Evolutionary conservation across 2,113 vertebrate species (phyloP).

Genomic region (Amblyornis subalaris): DNA sequence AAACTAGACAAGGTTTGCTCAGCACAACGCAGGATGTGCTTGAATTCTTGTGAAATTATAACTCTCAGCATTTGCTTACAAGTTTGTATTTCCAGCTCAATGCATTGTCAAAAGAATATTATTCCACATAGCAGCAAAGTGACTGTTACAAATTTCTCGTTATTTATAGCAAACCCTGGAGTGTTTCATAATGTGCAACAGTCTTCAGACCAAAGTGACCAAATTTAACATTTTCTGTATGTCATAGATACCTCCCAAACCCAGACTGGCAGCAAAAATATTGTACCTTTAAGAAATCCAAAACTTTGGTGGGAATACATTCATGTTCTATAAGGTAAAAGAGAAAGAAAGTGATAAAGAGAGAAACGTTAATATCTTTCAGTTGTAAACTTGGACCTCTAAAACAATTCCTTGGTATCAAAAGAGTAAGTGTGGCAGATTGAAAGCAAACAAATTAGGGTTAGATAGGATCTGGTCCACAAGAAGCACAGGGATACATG

Average conservation of each 20-base stretch:
- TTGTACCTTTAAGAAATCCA: not conserved
- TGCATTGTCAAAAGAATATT: conserved; percentile 48
- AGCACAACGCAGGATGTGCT: not conserved
- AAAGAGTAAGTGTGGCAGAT: not conserved
- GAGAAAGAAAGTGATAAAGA: not conserved
- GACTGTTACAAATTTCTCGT: not conserved
- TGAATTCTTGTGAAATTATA: not conserved
- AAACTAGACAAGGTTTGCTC: not conserved
- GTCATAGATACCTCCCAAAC: not conserved
- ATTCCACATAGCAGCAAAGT: conserved; percentile 34
- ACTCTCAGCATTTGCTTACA: not conserved
- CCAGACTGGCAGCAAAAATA: not conserved
- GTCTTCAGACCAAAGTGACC: not conserved
- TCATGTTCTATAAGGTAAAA: not conserved
- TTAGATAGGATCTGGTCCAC: not conserved
- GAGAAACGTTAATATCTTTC: not conserved
- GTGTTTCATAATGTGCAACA: conserved; percentile 36
- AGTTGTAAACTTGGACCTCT: not conserved
- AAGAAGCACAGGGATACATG: not conserved
- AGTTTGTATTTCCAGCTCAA: conserved; percentile 12
- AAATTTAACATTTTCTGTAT: not conserved
- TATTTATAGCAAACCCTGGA: conserved; percentile 51
- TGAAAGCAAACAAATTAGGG: not conserved
- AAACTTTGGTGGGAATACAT: not conserved
- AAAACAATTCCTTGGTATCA: not conserved